Evolutionary conservation across 2,888 invertebrate species (phyloP).

Genomic region (Conus canariensis): DNA sequence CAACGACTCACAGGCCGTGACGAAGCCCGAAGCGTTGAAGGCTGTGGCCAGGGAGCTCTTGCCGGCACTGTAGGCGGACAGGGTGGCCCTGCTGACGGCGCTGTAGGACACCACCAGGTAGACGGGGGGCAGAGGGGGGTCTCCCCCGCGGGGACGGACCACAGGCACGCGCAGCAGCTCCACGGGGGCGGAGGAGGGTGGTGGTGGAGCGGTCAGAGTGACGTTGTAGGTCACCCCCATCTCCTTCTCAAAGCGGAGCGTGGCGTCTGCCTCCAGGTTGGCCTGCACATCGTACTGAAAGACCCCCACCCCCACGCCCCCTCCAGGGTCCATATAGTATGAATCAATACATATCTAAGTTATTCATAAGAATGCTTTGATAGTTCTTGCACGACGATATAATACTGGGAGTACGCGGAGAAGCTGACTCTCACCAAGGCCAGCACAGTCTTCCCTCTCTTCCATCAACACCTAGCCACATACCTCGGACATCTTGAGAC

Average conservation of each 20-base stretch:
- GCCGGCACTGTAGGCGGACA: slow-evolving; percentile 44
- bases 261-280: slow-evolving; percentile 35
- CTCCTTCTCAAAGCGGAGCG: slow-evolving; percentile 37
- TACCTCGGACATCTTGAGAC: too few species aligned
- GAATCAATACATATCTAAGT: too few species aligned
- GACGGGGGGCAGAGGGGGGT: slow-evolving; percentile 47
- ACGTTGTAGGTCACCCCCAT: slow-evolving; percentile 44
- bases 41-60: slow-evolving; percentile 31
- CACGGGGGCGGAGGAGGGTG: slow-evolving; percentile 25
- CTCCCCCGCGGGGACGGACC: slow-evolving; percentile 26
- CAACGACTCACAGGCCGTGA: slow-evolving; percentile 42
- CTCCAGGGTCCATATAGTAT: too few species aligned
- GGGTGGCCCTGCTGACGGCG: slow-evolving; percentile 35
- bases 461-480: too few species aligned
- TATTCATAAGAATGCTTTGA: too few species aligned
- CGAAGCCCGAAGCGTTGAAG: slow-evolving; percentile 41
- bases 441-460: too few species aligned
- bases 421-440: too few species aligned
- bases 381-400: too few species aligned
- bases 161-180: slow-evolving; percentile 46
- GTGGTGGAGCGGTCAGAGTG: not conserved
- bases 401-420: too few species aligned
- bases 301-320: not conserved
- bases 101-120: slow-evolving; percentile 45
- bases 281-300: slow-evolving; percentile 37